Conservation (phyloP, 1,140 invertebrate species). For the Doryteuthis pealeii region DNA sequence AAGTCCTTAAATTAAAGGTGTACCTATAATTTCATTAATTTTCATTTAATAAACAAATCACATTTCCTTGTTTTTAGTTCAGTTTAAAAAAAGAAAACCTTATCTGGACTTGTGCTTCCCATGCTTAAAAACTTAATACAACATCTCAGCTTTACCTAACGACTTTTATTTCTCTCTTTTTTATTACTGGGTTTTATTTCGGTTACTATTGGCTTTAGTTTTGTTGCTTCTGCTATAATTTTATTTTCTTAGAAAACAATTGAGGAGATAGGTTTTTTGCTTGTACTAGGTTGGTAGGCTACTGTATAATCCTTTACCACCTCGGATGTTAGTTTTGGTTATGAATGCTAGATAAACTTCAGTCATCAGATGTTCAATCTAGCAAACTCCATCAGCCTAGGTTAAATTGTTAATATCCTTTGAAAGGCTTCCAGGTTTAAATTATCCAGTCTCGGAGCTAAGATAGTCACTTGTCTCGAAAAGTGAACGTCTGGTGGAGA, state of each 20-base stretch:
- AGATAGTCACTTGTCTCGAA: too few species aligned
- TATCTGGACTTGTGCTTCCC: too few species aligned
- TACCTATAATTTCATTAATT: too few species aligned
- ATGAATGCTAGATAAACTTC: not conserved
- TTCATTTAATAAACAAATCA: too few species aligned
- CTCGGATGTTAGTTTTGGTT: not conserved
- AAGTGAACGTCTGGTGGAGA: not conserved
- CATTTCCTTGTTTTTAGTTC: too few species aligned
- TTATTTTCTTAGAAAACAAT: not conserved
- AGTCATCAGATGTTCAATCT: conserved; percentile 5
- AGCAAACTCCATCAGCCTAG: not conserved
- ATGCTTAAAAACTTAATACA: too few species aligned
- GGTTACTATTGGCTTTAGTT: conserved; percentile 5
- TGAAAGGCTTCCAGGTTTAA: too few species aligned
- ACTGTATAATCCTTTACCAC: not conserved
- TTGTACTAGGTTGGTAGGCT: conserved; percentile 6
- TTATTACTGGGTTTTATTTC: not conserved
- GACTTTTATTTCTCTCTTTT: not conserved
- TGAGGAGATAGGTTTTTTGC: conserved; percentile 8
- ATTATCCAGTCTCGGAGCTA: too few species aligned
- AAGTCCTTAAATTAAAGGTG: too few species aligned
- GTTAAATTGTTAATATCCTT: too few species aligned
- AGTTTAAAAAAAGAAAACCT: too few species aligned
- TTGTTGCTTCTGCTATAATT: conserved; percentile 3
- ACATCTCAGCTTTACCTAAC: not conserved